These are phyloP conservation scores for Pangasius sanitwongsei DNA, from an alignment of 2,797 vertebrate genomes.

Conservation along the genomic window DNA sequence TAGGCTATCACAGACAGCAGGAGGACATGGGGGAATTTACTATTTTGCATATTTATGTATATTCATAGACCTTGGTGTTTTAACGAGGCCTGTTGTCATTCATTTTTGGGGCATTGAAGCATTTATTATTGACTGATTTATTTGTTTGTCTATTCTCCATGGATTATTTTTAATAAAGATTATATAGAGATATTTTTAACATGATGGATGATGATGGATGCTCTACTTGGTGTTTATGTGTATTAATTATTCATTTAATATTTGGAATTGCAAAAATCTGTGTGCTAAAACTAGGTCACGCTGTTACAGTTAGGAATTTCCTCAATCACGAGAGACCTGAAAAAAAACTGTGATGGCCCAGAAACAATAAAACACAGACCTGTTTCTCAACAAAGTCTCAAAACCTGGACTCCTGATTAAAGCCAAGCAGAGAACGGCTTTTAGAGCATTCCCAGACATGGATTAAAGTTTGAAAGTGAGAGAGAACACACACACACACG, in stretches of 20 bases:
- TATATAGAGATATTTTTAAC: too few species aligned
- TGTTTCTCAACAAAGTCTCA: background rate
- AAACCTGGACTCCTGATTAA: background rate
- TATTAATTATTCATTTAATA: background rate
- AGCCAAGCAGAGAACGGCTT: background rate
- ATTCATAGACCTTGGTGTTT: background rate
- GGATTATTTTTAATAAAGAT: background rate
- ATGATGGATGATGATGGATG: background rate
- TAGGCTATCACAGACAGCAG: background rate
- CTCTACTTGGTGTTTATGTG: background rate
- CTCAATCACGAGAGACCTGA: background rate
- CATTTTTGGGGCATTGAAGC: background rate
- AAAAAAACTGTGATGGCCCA: background rate
- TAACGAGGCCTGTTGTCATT: background rate
- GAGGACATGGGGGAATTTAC: background rate
- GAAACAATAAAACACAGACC: background rate
- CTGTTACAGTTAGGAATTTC: background rate
- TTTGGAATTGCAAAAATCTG: background rate
- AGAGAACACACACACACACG: background rate
- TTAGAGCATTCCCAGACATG: background rate
- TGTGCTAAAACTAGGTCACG: background rate
- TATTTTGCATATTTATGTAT: background rate
- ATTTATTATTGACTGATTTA: background rate
- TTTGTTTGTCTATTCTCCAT: background rate
- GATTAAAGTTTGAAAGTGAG: background rate